phyloP scores from a whole-genome alignment of 2,888 invertebrate genomes.

The Choristoneura rosaceana region DNA sequence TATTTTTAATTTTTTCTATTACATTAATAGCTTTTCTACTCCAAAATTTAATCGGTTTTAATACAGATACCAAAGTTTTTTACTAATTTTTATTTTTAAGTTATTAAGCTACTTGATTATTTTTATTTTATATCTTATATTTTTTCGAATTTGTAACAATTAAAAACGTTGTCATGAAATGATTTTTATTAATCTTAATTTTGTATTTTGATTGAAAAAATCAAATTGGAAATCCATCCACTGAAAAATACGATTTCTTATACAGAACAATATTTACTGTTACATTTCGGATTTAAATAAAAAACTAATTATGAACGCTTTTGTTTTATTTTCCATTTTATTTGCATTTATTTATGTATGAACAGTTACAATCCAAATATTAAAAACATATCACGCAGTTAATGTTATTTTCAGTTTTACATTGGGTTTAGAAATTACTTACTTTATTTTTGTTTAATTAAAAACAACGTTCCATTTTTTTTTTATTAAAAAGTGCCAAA shows the following conservation, averaged over 20 bases:
- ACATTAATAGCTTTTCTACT: conserved; percentile 76
- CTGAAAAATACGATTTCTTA: conserved; percentile 80
- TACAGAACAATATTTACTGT: conserved; percentile 75
- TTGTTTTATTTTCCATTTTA: conserved; percentile 72
- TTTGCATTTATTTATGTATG: conserved; percentile 51
- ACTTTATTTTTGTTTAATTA: background rate
- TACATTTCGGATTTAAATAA: conserved; percentile 83
- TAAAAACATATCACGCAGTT: conserved; percentile 71
- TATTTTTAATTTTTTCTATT: conserved; percentile 69
- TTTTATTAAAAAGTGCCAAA: conserved; percentile 58
- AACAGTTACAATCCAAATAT: conserved; percentile 58
- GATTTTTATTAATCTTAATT: conserved; percentile 46
- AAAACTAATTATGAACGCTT: conserved; percentile 66
- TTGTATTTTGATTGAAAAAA: conserved; percentile 50
- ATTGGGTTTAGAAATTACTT: background rate
- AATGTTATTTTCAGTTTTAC: conserved; percentile 1
- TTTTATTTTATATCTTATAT: conserved; percentile 60
- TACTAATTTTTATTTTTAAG: conserved; percentile 79
- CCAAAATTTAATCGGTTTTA: conserved; percentile 83
- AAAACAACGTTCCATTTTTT: conserved; percentile 18
- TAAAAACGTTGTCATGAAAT: conserved; percentile 44
- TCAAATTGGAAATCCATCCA: conserved; percentile 75
- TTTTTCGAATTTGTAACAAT: conserved; percentile 67
- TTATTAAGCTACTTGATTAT: conserved; percentile 75
- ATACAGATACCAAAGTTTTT: conserved; percentile 84